Evolutionary conservation across 2,888 invertebrate species (phyloP), one percentile per base, ranked within the genome.

Genomic region (Chymomyza caudatula): DNA sequence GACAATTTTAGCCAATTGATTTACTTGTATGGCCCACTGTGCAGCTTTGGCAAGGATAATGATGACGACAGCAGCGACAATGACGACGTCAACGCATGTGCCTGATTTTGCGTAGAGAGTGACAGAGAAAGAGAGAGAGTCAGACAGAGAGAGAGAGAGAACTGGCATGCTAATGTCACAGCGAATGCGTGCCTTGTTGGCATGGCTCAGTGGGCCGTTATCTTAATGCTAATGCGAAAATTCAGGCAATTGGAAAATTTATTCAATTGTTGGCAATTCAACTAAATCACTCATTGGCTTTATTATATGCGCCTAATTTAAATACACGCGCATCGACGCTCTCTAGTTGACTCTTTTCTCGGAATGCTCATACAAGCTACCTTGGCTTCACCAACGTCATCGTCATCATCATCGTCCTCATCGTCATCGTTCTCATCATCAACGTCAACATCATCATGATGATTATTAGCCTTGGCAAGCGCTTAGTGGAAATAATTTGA

Each of bases 191-290:
- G 73, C 66, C 74, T 77, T 57, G 57, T 60, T 61, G 53, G 53
- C 62, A 59, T 58, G 56, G 51, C 56, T 11, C 25, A 19, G 51
- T 17, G 20, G 52, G 17, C 43, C 3, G 25, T 42, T 62, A 57
- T 62, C 66, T 74, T 83, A 85, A 88, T 88, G 83, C 83, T 86
- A 88, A 87, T 88, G 74, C 84, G 78, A 85, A 86, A 87, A 77
- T 73, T 74, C 87, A 87, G 79, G 83, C 85, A 87, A 81, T 86
- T 87, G 88, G 87, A 88, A 88, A 88, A 88, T 88, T 86, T 88
- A 88, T 88, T 87, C 88, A 88, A 88, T 87, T 88, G 87, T 83
- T 75, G 80, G 74, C 85, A 86, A 86, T 85, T 85, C 84, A 84
- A 85, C 80, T 86, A 85, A 85, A 84, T 86, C 84, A 78, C 82